A percentile compares a stretch with the other conserved stretches of the same genome.
Evolutionary conservation across 2,797 vertebrate species (phyloP).

Genomic region (Fringilla coelebs): DNA sequence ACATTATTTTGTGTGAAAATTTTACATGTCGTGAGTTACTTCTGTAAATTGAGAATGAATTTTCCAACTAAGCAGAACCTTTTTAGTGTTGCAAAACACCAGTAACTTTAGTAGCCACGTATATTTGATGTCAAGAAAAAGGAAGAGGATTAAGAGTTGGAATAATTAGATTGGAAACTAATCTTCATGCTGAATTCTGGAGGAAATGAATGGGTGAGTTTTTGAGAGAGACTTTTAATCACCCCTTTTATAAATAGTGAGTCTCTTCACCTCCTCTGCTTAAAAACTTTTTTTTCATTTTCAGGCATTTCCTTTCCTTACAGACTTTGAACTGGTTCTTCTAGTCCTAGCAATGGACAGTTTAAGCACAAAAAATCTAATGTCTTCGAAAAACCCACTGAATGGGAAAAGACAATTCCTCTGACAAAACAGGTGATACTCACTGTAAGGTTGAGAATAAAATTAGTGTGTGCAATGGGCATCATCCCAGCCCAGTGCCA

Average conservation of each 20-base stretch:
- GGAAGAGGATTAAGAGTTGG: background rate
- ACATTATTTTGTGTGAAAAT: background rate
- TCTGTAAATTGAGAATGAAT: background rate
- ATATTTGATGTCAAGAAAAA: slow-evolving; percentile 1
- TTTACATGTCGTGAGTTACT: background rate
- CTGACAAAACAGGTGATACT: background rate
- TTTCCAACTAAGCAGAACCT: background rate
- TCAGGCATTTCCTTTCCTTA: background rate
- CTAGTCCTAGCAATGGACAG: background rate
- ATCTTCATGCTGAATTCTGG: background rate
- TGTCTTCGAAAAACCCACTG: background rate
- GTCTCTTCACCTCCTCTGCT: background rate
- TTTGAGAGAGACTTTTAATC: slow-evolving; percentile 27
- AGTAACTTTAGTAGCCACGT: background rate
- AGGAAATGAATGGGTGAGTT: slow-evolving; percentile 3
- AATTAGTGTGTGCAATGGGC: background rate
- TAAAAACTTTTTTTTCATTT: background rate
- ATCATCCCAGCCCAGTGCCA: background rate
- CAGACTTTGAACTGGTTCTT: background rate
- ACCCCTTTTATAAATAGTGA: background rate
- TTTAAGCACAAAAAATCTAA: background rate
- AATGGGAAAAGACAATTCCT: background rate
- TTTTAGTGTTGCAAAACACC: background rate
- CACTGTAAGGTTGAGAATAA: background rate
- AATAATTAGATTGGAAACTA: slow-evolving; percentile 45